Evolutionary conservation across 2,797 vertebrate species (phyloP).

Genomic region (Rhabdomys pumilio): DNA sequence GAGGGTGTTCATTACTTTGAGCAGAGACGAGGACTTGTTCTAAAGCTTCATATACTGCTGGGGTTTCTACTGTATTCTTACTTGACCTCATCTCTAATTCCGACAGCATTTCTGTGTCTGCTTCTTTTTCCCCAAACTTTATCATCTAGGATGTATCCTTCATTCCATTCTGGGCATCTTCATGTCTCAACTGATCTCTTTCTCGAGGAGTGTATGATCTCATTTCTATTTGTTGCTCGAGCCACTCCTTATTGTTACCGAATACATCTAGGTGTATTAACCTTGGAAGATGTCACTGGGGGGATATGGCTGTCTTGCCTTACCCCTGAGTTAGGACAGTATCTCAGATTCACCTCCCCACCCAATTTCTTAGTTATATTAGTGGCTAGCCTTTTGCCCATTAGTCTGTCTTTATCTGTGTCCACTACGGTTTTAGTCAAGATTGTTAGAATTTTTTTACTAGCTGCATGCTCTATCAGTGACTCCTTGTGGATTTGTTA

Average conservation of each 20-base stretch:
- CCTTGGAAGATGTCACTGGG: background rate
- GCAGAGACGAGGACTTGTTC: background rate
- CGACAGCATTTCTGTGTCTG: background rate
- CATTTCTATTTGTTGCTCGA: background rate
- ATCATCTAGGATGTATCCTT: background rate
- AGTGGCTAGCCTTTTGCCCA: no score
- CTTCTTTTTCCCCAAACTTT: background rate
- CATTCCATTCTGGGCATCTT: background rate
- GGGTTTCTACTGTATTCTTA: background rate
- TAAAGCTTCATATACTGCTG: background rate
- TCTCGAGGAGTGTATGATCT: background rate
- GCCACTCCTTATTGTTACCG: background rate
- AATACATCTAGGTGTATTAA: background rate
- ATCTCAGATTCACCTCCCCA: no score
- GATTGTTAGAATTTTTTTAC: no score
- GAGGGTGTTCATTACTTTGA: background rate
- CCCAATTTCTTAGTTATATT: no score
- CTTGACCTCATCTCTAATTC: background rate
- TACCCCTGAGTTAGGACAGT: background rate
- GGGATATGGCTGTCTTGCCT: background rate
- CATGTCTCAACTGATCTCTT: background rate
- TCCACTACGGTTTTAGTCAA: no score
- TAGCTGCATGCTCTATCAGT: no score
- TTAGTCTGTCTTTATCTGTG: no score
- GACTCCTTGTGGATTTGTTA: no score